A percentile compares a stretch with the other conserved stretches of the same genome.
phyloP scores from a whole-genome alignment of 2,888 invertebrate species.

The Cremastinae sp. region DNA sequence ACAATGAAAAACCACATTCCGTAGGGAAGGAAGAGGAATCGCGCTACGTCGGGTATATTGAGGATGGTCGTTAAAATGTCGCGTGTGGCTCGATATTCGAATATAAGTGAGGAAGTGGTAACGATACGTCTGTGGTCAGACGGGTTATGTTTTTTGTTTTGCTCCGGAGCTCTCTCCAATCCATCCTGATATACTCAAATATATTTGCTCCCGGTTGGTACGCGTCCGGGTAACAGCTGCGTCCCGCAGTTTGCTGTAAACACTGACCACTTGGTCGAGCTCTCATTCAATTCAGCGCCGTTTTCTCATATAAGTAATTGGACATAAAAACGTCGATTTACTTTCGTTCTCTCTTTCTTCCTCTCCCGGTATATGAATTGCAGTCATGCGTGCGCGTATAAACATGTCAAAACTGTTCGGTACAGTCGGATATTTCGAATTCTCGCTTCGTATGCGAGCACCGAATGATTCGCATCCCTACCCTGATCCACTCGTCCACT shows the following conservation, averaged over 20 bases:
- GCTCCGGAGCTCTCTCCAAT: constrained; percentile 28
- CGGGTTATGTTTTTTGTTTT: constrained; percentile 19
- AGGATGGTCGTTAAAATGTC: constrained; percentile 5
- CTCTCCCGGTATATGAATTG: constrained; percentile 58
- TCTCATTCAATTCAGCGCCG: constrained; percentile 46
- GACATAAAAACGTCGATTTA: constrained; percentile 65
- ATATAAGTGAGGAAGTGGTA: constrained; percentile 27
- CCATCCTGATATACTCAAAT: constrained; percentile 38
- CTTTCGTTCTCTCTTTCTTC: neutral
- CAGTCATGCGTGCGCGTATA: constrained; percentile 59
- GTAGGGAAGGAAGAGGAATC: neutral
- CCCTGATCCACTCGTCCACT: too few species aligned
- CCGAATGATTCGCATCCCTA: neutral
- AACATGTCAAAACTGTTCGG: constrained; percentile 55
- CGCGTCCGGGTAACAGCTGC: constrained; percentile 61
- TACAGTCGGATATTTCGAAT: constrained; percentile 15
- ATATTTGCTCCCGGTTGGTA: neutral
- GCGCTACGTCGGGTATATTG: neutral
- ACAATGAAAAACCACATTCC: too few species aligned
- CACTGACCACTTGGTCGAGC: constrained; percentile 50
- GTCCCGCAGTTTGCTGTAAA: constrained; percentile 36
- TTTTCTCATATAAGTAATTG: constrained; percentile 65
- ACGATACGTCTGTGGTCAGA: constrained; percentile 46
- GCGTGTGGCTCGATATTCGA: neutral
- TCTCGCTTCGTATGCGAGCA: constrained; percentile 30